These are phyloP conservation scores for Hyperoplus immaculatus DNA, from an alignment of 2,797 vertebrate genomes.

Conservation along the genomic window DNA sequence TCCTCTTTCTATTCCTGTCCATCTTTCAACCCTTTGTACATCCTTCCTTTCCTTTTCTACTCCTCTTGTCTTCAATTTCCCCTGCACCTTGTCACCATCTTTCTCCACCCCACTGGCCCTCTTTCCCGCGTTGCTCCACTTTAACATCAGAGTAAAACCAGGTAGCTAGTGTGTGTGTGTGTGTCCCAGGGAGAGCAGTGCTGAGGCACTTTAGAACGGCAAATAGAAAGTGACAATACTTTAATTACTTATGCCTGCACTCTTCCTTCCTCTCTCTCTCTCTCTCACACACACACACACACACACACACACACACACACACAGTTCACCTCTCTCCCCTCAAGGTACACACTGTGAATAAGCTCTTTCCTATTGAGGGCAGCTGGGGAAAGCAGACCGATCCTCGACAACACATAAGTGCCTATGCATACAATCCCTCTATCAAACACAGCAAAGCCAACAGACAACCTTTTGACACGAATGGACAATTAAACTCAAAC, in stretches of 20 bases:
- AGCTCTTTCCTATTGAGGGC: constrained; percentile 25
- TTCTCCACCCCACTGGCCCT: background rate
- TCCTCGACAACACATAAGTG: background rate
- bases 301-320: constrained; percentile 12
- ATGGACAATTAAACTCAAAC: background rate
- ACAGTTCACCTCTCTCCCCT: constrained; percentile 3
- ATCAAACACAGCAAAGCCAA: constrained; percentile 3
- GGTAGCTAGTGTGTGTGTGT: constrained; percentile 55
- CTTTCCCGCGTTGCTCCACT: constrained; percentile 16
- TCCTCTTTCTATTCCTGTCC: background rate
- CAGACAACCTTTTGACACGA: background rate
- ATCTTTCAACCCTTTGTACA: background rate
- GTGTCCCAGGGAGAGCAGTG: constrained; percentile 51
- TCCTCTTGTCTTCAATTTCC: background rate
- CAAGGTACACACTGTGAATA: constrained; percentile 22
- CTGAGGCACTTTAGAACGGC: constrained; percentile 48
- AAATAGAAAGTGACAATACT: constrained; percentile 78
- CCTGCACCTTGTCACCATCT: background rate
- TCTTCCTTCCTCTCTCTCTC: constrained; percentile 42
- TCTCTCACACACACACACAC: too few relatives aligned
- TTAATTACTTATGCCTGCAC: constrained; percentile 73
- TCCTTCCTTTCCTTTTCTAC: background rate
- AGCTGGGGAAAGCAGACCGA: constrained; percentile 17
- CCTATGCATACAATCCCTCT: background rate
- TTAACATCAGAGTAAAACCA: constrained; percentile 41